phyloP scores from a whole-genome alignment of 2,113 vertebrate genomes.

The Mormyrus lacerda region DNA sequence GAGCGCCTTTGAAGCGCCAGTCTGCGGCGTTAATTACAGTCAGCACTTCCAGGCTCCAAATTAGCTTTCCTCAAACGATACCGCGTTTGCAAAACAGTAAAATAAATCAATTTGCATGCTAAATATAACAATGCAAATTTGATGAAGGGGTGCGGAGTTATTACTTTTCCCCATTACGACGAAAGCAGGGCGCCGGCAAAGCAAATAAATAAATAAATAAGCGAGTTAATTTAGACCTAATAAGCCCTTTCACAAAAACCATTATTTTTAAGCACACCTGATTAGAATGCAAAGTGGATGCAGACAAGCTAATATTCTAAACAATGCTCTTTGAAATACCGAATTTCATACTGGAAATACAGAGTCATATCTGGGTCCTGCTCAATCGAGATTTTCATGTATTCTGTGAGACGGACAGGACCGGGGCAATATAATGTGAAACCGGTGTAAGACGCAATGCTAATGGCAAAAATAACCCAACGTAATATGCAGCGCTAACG shows the following conservation, averaged over 20 bases:
- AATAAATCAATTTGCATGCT: conserved; percentile 29
- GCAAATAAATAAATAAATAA: conserved; percentile 10
- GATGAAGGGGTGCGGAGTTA: conserved; percentile 14
- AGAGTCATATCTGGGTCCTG: too few species aligned
- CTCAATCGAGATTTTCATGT: background rate
- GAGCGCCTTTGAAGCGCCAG: conserved; percentile 32
- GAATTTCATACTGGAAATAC: background rate
- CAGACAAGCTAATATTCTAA: background rate
- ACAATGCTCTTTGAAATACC: background rate
- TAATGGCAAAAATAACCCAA: background rate
- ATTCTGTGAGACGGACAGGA: background rate
- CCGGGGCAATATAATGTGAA: background rate
- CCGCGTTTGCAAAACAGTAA: conserved; percentile 17
- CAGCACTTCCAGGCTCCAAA: conserved; percentile 41
- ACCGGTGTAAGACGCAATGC: background rate
- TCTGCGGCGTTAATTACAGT: conserved; percentile 43
- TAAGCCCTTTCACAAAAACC: conserved; percentile 15
- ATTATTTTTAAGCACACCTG: conserved; percentile 13
- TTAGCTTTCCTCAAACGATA: conserved; percentile 48
- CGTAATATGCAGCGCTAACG: background rate
- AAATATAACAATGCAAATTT: conserved; percentile 24
- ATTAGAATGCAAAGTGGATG: background rate
- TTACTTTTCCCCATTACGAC: conserved; percentile 24
- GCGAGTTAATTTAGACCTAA: conserved; percentile 20
- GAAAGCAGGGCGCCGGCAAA: background rate